phyloP scores from a whole-genome alignment of 2,888 invertebrate species.

The Drosophila anomelani region DNA sequence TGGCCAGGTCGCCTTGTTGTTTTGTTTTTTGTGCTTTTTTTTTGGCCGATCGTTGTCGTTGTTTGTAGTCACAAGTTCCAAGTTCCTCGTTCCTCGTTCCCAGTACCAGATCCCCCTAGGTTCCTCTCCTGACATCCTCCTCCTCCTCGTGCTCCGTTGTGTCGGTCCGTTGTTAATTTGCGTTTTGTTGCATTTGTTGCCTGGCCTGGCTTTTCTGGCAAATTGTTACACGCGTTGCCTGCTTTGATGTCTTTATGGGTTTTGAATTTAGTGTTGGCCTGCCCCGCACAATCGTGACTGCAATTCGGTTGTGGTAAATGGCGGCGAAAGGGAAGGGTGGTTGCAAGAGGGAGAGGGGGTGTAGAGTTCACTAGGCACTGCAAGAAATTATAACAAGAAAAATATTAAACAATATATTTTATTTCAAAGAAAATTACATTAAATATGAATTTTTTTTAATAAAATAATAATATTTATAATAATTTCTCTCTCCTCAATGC shows the following conservation, averaged over 20 bases:
- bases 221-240: constrained; percentile 79
- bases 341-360: not conserved
- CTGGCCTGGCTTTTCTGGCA: constrained; percentile 69
- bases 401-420: not conserved
- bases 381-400: not conserved
- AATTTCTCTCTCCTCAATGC: too few relatives aligned
- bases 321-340: not conserved
- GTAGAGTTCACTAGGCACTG: constrained; percentile 35
- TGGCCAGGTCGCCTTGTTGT: constrained; percentile 56
- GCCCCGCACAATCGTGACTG: constrained; percentile 71
- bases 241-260: constrained; percentile 80
- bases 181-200: constrained; percentile 76
- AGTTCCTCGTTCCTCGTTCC: constrained; percentile 13
- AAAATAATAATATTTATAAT: too few relatives aligned
- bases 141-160: not conserved
- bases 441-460: not conserved
- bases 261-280: constrained; percentile 73
- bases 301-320: constrained; percentile 54
- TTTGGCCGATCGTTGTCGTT: constrained; percentile 43
- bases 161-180: constrained; percentile 76
- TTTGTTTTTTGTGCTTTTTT: constrained; percentile 7
- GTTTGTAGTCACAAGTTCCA: constrained; percentile 26
- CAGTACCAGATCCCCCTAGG: constrained; percentile 1
- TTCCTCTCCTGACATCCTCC: constrained; percentile 3
- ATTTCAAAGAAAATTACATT: not conserved